Percentiles rank a stretch among this genome's conserved stretches.
Conservation (phyloP, 30 jellyfish, hydroid and myxozoan species). For the Mastigias papua region DNA sequence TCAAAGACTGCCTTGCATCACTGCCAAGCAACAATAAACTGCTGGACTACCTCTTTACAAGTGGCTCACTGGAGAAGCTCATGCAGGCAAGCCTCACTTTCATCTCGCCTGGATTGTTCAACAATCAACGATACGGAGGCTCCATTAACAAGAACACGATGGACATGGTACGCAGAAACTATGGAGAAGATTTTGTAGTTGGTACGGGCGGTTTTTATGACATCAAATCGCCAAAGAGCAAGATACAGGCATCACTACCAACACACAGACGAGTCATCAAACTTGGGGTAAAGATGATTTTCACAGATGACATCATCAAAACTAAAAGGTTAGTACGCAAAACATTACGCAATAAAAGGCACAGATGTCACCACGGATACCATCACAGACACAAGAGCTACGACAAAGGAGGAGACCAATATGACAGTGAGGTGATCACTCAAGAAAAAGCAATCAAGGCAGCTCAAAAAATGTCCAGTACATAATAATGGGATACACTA, state of each 20-base stretch:
- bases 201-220: slow-evolving; percentile 71
- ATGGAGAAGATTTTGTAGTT: slow-evolving; percentile 57
- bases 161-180: slow-evolving; percentile 61
- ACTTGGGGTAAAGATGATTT: slow-evolving; percentile 68
- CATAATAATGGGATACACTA: background rate
- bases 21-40: slow-evolving; percentile 34
- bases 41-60: slow-evolving; percentile 27
- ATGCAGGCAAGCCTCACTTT: slow-evolving; percentile 42
- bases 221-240: slow-evolving; percentile 17
- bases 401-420: background rate
- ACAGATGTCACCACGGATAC: background rate
- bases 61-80: slow-evolving; percentile 73
- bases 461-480: background rate
- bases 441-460: slow-evolving; percentile 39
- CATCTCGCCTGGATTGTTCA: slow-evolving; percentile 39
- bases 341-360: slow-evolving; percentile 1
- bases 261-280: slow-evolving; percentile 12
- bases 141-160: slow-evolving; percentile 46
- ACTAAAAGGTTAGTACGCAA: slow-evolving; percentile 24
- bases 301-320: slow-evolving; percentile 76
- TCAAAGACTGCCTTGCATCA: slow-evolving; percentile 2
- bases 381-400: background rate
- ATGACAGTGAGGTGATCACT: background rate
- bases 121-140: slow-evolving; percentile 57
- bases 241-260: background rate